Evolutionary conservation across 2,113 vertebrate genomes (phyloP), one percentile per base, ranked within the genome.

Genomic region (Pelodiscus sinensis): DNA sequence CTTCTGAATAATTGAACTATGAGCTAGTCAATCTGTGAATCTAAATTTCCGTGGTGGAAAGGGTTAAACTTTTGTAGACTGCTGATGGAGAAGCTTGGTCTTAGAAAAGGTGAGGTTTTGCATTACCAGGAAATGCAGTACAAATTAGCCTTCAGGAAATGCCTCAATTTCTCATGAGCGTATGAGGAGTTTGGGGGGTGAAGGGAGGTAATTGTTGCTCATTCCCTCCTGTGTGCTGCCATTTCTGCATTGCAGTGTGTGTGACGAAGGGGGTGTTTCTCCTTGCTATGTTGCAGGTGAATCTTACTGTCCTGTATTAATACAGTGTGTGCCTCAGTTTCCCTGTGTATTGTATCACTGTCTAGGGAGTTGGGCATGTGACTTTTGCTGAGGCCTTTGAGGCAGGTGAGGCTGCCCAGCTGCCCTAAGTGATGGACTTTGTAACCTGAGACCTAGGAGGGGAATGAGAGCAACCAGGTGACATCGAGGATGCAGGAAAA

Each of bases 161-260:
- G 84, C 27, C 54, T 77, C 81, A 35, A 13, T 92, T 87, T 90
- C 4, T 93, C 71, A 92, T 55, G 24, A 54, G 0, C 4, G 4
- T 9, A 55, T 0, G 22, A 11, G 16, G 54, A 3, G 84, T 85
- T 92, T 92, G 62, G 31, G 83, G 86, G 79, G 91, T 88, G 84
- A 82, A 35, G 27, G 83, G 79, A 55, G 92, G 82, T 83, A 92
- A 88, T 68, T n/a, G 65, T 88, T 50, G 81, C n/a, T 21, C 93
- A 79, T 10, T 24, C 80, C 89, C 80, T 84, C 88, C 71, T 1
- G 2, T 85, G 89, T 68, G 82, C 93, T 94, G 93, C 89, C 1
- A 6, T 54, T 78, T 93, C 91, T 81, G 89, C 88, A 29, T 1
- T 91, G 86, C 52, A 16, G 73, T 85, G 84, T 94, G 44, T 44